A percentile compares a stretch with the other conserved stretches of the same genome.
phyloP scores from a whole-genome alignment of 2,888 invertebrate genomes.

The Philhelius pedissequus region DNA sequence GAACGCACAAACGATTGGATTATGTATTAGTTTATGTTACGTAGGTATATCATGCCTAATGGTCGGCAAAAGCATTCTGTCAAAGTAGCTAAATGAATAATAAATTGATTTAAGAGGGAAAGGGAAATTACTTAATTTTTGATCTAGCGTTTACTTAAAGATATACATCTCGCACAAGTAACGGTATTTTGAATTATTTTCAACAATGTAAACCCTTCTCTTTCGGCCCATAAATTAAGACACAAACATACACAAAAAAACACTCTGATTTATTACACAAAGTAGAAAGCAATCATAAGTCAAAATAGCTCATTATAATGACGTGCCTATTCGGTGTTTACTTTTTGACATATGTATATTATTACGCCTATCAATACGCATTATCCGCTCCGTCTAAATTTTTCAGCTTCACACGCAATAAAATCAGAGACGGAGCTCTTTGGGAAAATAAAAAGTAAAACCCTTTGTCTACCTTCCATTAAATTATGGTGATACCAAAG shows the following conservation, averaged over 20 bases:
- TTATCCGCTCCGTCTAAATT: not conserved
- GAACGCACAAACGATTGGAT: conserved; percentile 3
- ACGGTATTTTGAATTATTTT: not conserved
- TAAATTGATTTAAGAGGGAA: not conserved
- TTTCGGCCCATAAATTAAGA: conserved; percentile 19
- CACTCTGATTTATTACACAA: conserved; percentile 16
- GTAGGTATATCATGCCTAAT: not conserved
- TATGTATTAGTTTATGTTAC: not conserved
- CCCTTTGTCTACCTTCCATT: not conserved
- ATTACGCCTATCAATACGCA: conserved; percentile 31
- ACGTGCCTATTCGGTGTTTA: conserved; percentile 29
- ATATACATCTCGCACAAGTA: not conserved
- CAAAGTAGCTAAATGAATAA: conserved; percentile 1
- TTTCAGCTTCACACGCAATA: conserved; percentile 33
- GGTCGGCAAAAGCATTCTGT: conserved; percentile 4
- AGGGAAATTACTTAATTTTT: conserved; percentile 9
- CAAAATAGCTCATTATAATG: conserved; percentile 21
- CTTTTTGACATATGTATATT: conserved; percentile 27
- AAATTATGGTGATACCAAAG: conserved; percentile 23
- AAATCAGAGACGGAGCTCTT: not conserved
- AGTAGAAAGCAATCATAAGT: conserved; percentile 14
- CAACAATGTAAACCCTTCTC: not conserved
- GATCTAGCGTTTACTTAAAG: not conserved
- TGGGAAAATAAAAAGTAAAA: not conserved
- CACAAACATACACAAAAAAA: not conserved